Conservation (phyloP, 2,797 vertebrate genomes). For the Apogon talboti region DNA sequence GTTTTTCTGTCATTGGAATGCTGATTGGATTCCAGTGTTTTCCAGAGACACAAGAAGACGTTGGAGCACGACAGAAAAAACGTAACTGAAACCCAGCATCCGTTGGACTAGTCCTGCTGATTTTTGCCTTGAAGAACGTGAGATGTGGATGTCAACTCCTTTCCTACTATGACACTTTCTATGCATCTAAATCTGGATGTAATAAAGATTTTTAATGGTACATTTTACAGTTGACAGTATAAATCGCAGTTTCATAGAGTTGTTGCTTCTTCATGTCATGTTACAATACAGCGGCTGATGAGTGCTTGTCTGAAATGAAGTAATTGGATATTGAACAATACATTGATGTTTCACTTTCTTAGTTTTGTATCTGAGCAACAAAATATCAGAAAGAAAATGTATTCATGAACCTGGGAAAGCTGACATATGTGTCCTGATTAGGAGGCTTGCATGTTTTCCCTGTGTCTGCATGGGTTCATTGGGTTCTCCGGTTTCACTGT, state of each 20-base stretch:
- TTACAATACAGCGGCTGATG: slow-evolving; percentile 2
- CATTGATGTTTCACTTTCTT: not conserved
- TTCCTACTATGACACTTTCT: slow-evolving; percentile 19
- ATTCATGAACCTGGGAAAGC: too few relatives aligned
- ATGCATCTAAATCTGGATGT: not conserved
- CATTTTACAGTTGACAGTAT: slow-evolving; percentile 16
- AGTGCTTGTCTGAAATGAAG: not conserved
- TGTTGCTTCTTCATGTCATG: not conserved
- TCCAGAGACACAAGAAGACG: slow-evolving; percentile 82
- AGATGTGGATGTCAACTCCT: slow-evolving; percentile 22
- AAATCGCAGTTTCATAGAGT: not conserved
- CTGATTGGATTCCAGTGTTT: slow-evolving; percentile 91
- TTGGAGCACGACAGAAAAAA: slow-evolving; percentile 88
- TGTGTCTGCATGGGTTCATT: too few relatives aligned
- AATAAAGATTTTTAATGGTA: slow-evolving; percentile 20
- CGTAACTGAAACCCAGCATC: slow-evolving; percentile 84
- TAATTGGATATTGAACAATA: not conserved
- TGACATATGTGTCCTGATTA: too few relatives aligned
- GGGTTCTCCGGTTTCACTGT: too few relatives aligned
- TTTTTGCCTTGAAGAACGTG: slow-evolving; percentile 41
- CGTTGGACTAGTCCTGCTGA: slow-evolving; percentile 18
- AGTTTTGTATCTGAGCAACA: not conserved
- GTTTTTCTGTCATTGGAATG: slow-evolving; percentile 94
- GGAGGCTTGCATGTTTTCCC: too few relatives aligned
- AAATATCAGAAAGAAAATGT: not conserved